phyloP scores from a whole-genome alignment of 2,888 invertebrate genomes.

The Lepas anatifera region DNA sequence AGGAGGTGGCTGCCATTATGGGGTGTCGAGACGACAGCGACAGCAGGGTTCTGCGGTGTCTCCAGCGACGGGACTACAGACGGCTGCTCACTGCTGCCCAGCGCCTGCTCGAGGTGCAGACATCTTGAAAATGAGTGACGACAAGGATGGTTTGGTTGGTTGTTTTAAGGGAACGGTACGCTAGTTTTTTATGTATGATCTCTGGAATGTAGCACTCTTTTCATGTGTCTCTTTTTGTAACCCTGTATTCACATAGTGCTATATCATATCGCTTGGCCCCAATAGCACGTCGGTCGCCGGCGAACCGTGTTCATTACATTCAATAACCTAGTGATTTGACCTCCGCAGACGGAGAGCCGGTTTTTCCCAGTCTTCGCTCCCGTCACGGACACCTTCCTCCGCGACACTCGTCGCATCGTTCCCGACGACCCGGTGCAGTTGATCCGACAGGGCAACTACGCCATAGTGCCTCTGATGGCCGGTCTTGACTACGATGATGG shows the following conservation, averaged over 20 bases:
- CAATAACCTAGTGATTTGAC: too few relatives aligned
- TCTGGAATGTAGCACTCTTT: too few relatives aligned
- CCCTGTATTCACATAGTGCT: too few relatives aligned
- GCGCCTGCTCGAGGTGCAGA: neutral
- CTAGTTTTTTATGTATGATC: too few relatives aligned
- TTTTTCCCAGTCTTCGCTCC: constrained; percentile 42
- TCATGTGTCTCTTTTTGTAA: too few relatives aligned
- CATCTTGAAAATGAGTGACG: too few relatives aligned
- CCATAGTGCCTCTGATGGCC: constrained; percentile 50
- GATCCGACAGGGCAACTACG: constrained; percentile 41
- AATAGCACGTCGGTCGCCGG: too few relatives aligned
- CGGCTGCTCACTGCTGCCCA: constrained; percentile 1
- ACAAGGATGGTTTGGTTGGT: too few relatives aligned
- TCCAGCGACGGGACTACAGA: neutral
- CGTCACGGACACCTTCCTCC: constrained; percentile 47
- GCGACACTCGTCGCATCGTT: constrained; percentile 47
- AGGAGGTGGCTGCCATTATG: constrained; percentile 6
- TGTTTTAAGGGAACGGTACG: too few relatives aligned
- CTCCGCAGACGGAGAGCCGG: neutral
- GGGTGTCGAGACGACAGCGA: neutral
- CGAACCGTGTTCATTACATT: too few relatives aligned
- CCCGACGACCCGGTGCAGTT: constrained; percentile 43
- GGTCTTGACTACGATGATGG: constrained; percentile 55
- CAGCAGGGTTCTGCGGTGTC: neutral
- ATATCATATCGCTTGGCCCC: too few relatives aligned